Conservation (phyloP, 2,888 invertebrate species). For the Colostygia pectinataria region DNA sequence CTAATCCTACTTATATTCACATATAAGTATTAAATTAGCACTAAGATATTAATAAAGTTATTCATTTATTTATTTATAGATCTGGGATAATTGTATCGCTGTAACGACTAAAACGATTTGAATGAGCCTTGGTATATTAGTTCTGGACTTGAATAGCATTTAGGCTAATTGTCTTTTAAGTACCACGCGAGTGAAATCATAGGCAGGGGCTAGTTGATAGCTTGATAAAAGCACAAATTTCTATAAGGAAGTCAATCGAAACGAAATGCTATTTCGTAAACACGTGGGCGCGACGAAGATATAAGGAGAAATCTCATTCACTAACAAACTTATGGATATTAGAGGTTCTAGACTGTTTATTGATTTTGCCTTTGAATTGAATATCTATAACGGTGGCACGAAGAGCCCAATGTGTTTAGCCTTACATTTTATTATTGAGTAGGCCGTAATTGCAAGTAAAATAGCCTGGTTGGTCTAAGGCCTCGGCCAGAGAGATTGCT, state of each 20-base stretch:
- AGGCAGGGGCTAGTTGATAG: too few species aligned
- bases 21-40: too few species aligned
- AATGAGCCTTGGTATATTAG: too few species aligned
- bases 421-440: slow-evolving; percentile 13
- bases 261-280: background rate
- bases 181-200: too few species aligned
- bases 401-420: slow-evolving; percentile 7
- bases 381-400: slow-evolving; percentile 7
- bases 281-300: slow-evolving; percentile 15
- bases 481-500: too few species aligned
- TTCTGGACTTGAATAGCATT: too few species aligned
- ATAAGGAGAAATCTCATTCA: slow-evolving; percentile 17
- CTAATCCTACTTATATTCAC: too few species aligned
- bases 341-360: slow-evolving; percentile 14
- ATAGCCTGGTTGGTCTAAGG: background rate
- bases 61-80: too few species aligned
- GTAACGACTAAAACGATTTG: too few species aligned
- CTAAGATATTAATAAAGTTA: too few species aligned
- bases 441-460: background rate
- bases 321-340: slow-evolving; percentile 12
- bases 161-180: too few species aligned
- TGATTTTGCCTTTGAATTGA: slow-evolving; percentile 15
- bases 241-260: background rate
- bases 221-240: background rate
- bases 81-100: too few species aligned